Base-by-base conservation (phyloP, 2,888 invertebrate species). In the Pristionchus fissidentatus region DNA sequence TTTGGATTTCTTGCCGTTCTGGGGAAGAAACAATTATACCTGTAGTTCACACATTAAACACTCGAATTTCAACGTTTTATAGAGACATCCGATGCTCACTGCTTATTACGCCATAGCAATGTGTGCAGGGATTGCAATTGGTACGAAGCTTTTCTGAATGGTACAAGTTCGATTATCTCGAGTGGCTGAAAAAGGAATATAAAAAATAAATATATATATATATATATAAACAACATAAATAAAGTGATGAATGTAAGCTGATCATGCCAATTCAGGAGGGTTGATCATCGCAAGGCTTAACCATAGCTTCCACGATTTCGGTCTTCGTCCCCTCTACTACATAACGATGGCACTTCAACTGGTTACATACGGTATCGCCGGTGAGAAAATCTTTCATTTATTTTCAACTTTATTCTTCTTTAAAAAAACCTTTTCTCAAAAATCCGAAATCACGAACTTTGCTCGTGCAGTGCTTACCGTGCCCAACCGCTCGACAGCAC, bases 61-160 rank as follows among this genome's bases (percentile, higher is more conserved):
- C n/a, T n/a, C n/a, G n/a, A n/a, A n/a, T n/a, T n/a, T n/a, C n/a
- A n/a, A n/a, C n/a, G n/a, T n/a, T n/a, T n/a, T n/a, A n/a, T n/a
- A n/a, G n/a, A n/a, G n/a, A n/a, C n/a, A n/a, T n/a, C n/a, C n/a
- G n/a, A n/a, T n/a, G n/a, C 41, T 70, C n/a, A 70, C 70, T 1
- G 70, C 70, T 3, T 70, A 70, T 41, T 70, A 70, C 26, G 70
- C 70, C n/a, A 43, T 41, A 22, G 43, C 70, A n/a, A 70, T 70
- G 70, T 70, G 38, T 26, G 41, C 70, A 7, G 70, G 70, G 1
- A 70, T 70, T 13, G 70, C 70, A 43, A 43, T 38, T 70, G n/a
- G n/a, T n/a, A n/a, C n/a, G n/a, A n/a, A n/a, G n/a, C n/a, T n/a
- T n/a, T n/a, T n/a, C n/a, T n/a, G n/a, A n/a, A n/a, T n/a, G n/a